phyloP scores from a whole-genome alignment of 2,888 invertebrate species.

The Trissonchulus sp. region DNA sequence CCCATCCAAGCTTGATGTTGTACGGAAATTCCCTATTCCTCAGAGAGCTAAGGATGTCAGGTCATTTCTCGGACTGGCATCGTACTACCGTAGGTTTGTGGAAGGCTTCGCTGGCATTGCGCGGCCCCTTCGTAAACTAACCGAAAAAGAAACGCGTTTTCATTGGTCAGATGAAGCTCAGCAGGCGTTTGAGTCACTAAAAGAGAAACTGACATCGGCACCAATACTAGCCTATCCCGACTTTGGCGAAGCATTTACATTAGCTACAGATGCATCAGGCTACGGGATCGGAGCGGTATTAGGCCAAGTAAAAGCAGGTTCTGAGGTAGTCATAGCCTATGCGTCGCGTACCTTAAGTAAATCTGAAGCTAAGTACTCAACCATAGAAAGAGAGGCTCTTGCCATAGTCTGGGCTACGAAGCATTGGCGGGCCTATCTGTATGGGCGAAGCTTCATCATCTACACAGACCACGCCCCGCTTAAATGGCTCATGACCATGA shows the following conservation, averaged over 20 bases:
- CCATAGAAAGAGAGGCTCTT: constrained; percentile 39
- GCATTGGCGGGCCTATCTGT: constrained; percentile 29
- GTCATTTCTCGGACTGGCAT: constrained; percentile 44
- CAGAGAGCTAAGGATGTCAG: neutral
- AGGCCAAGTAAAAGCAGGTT: constrained; percentile 34
- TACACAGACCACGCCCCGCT: constrained; percentile 33
- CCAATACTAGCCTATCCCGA: constrained; percentile 38
- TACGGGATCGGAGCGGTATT: constrained; percentile 41
- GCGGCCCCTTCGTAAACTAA: constrained; percentile 24
- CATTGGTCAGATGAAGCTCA: constrained; percentile 34
- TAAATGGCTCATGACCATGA: constrained; percentile 43
- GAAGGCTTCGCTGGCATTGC: constrained; percentile 25
- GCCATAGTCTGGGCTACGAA: constrained; percentile 37
- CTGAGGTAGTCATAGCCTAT: constrained; percentile 38
- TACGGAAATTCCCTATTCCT: neutral
- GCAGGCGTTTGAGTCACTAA: constrained; percentile 28
- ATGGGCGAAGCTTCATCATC: constrained; percentile 20
- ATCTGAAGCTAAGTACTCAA: constrained; percentile 37
- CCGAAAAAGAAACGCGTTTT: constrained; percentile 24
- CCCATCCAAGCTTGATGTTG: constrained; percentile 1
- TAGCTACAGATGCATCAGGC: constrained; percentile 40
- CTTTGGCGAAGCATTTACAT: constrained; percentile 32
- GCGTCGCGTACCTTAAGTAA: constrained; percentile 37
- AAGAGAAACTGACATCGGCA: constrained; percentile 15
- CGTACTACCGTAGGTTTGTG: constrained; percentile 47